phyloP scores from a whole-genome alignment of 2,888 invertebrate genomes.

The Glaucopsyche alexis region DNA sequence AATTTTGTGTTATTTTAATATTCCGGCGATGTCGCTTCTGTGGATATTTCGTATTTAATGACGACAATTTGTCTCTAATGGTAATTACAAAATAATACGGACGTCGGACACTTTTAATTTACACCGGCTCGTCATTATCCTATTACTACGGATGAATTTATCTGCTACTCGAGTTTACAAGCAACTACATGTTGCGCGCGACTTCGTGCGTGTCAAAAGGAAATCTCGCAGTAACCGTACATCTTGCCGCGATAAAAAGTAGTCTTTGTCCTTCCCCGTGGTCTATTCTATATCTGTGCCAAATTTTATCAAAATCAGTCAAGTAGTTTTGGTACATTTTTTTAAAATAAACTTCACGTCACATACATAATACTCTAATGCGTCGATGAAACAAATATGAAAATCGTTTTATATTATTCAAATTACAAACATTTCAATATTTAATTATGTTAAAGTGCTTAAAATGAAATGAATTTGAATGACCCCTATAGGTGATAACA shows the following conservation, averaged over 20 bases:
- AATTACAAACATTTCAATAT: not conserved
- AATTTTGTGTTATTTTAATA: constrained; percentile 65
- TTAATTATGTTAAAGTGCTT: constrained; percentile 17
- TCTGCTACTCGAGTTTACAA: not conserved
- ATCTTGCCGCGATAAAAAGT: no score
- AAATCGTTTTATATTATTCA: not conserved
- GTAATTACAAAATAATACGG: constrained; percentile 21
- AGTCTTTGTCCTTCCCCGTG: no score
- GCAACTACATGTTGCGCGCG: not conserved
- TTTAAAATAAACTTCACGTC: no score
- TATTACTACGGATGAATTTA: constrained; percentile 2
- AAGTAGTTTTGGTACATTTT: no score
- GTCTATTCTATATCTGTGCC: no score
- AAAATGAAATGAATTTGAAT: constrained; percentile 17
- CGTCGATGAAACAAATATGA: not conserved
- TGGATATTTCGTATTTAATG: constrained; percentile 29
- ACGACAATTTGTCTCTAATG: constrained; percentile 25
- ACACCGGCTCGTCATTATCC: not conserved
- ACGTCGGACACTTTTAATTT: not conserved
- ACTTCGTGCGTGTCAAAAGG: no score
- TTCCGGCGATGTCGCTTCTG: constrained; percentile 52
- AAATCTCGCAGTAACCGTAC: no score
- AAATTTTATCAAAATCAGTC: no score
- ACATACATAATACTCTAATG: not conserved
- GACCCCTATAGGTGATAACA: constrained; percentile 11